Percentiles rank a stretch among this genome's conserved stretches.
Evolutionary conservation across 2,113 vertebrate genomes (phyloP).

Genomic region (Cygnus atratus): DNA sequence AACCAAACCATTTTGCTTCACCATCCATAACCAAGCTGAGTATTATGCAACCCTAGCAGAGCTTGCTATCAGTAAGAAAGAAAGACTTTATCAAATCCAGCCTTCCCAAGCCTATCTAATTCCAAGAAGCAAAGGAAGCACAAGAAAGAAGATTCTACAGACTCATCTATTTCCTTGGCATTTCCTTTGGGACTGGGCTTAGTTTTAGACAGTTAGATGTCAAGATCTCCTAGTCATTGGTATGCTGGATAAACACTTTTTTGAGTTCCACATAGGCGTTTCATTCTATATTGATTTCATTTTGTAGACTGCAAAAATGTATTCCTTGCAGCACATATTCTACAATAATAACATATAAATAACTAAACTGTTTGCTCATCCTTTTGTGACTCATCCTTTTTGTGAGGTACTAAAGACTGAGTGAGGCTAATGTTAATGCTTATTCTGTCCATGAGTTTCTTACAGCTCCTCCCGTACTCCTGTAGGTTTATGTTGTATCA

Average conservation of each 20-base stretch:
- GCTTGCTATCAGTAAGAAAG: neutral
- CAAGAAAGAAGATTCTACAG: neutral
- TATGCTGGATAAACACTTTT: neutral
- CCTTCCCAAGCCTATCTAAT: neutral
- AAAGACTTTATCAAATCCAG: neutral
- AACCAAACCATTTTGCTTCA: neutral
- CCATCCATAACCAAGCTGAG: neutral
- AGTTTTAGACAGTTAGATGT: neutral
- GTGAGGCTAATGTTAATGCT: neutral
- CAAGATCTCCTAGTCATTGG: neutral
- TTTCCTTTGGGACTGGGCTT: neutral
- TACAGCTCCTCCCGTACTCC: neutral
- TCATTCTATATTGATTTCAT: conserved; percentile 11
- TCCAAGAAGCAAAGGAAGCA: neutral
- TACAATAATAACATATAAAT: neutral
- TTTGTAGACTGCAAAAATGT: neutral
- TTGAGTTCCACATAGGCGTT: neutral
- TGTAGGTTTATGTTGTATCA: neutral
- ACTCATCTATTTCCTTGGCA: neutral
- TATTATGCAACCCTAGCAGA: neutral
- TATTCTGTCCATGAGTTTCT: neutral
- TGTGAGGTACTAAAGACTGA: neutral
- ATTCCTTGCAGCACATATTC: neutral
- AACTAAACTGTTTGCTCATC: neutral
- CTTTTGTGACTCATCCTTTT: neutral